phyloP scores from a whole-genome alignment of 2,113 vertebrate genomes.

The Pelvicachromis taeniatus region DNA sequence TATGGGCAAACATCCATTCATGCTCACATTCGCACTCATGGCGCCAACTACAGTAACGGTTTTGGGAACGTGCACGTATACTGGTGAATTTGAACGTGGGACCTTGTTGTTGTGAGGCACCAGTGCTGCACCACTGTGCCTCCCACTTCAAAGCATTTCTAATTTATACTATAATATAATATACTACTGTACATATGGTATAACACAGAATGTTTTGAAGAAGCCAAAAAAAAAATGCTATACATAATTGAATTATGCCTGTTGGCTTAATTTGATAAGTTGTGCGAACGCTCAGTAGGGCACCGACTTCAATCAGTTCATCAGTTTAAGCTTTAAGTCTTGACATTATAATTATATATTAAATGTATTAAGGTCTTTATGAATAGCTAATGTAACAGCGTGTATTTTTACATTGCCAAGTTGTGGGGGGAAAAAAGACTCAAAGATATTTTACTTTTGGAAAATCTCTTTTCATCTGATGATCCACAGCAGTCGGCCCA shows the following conservation, averaged over 20 bases:
- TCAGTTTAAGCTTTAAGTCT: background rate
- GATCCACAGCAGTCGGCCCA: background rate
- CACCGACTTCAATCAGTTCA: background rate
- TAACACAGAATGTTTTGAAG: background rate
- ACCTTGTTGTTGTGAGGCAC: background rate
- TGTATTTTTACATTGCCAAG: background rate
- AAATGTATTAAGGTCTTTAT: accelerated
- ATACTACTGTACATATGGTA: background rate
- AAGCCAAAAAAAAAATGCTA: background rate
- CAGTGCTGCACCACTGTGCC: background rate
- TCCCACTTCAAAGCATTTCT: background rate
- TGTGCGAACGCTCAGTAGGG: background rate
- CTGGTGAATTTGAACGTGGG: background rate
- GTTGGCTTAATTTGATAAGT: background rate
- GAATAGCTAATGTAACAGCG: accelerated
- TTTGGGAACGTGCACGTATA: background rate
- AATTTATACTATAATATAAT: background rate
- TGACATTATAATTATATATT: background rate
- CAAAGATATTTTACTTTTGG: background rate
- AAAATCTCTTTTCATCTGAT: background rate
- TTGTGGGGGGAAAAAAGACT: accelerated
- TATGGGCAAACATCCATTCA: background rate
- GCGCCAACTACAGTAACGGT: background rate
- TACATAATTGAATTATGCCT: background rate
- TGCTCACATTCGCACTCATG: background rate